Conservation (phyloP, 2,797 vertebrate genomes). For the Dipus sagitta region DNA sequence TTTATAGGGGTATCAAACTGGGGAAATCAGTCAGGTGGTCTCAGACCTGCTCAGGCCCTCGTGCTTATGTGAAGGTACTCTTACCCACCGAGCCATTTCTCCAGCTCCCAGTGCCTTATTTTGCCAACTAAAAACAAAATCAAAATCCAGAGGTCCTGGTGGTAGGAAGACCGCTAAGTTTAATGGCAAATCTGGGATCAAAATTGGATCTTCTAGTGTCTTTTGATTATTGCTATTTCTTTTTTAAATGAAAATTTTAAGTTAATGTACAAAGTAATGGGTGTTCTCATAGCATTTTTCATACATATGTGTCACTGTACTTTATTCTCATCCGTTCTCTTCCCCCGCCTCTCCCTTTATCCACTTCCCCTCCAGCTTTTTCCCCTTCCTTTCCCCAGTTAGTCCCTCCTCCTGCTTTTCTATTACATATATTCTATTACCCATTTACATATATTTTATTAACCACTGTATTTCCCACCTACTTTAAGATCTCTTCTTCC, state of each 20-base stretch:
- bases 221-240: background rate
- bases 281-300: too few species aligned
- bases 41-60: too few species aligned
- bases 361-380: too few species aligned
- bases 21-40: too few species aligned
- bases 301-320: background rate
- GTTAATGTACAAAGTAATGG: background rate
- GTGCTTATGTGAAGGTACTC: too few species aligned
- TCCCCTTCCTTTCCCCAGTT: background rate
- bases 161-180: background rate
- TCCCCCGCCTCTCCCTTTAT: too few species aligned
- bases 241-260: background rate
- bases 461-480: background rate
- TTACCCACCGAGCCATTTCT: too few species aligned
- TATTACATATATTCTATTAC: background rate
- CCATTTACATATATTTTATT: too few species aligned
- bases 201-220: background rate
- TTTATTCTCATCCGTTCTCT: background rate
- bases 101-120: background rate
- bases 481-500: background rate
- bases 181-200: background rate
- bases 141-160: background rate
- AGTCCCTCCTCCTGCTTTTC: background rate
- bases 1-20: too few species aligned
- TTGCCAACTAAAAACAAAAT: slow-evolving; percentile 27